Percentiles rank a stretch among this genome's conserved stretches.
phyloP scores from a whole-genome alignment of 2,888 invertebrate genomes.

The Drosophila siamana region DNA sequence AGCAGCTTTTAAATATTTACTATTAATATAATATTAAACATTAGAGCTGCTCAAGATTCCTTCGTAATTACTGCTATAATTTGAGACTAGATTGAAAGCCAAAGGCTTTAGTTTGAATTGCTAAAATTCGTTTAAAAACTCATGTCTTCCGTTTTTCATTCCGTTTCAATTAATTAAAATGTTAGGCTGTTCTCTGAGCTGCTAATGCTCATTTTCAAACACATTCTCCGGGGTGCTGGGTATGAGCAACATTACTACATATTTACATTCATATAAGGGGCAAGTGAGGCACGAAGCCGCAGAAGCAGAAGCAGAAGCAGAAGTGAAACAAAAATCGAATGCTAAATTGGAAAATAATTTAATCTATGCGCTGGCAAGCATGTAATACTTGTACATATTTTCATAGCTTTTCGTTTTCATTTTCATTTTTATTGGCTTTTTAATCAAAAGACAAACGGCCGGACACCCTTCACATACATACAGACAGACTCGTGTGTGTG shows the following conservation, averaged over 20 bases:
- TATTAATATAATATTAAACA: no score
- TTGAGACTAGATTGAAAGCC: no score
- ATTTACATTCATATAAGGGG: no score
- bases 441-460: constrained; percentile 63
- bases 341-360: constrained; percentile 69
- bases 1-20: no score
- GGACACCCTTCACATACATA: constrained; percentile 20
- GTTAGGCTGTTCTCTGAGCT: neutral
- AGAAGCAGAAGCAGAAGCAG: neutral
- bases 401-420: constrained; percentile 42
- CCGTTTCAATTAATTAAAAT: no score
- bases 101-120: no score
- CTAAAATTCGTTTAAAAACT: no score
- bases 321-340: constrained; percentile 16
- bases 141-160: no score
- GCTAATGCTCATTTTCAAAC: neutral
- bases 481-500: constrained; percentile 3
- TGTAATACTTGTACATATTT: constrained; percentile 40
- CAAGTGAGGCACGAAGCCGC: constrained; percentile 4
- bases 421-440: constrained; percentile 59
- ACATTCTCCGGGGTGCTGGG: constrained; percentile 10
- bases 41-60: no score
- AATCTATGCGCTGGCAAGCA: constrained; percentile 51
- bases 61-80: no score
- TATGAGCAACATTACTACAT: no score